These are phyloP conservation scores for Remorina albescens DNA, from an alignment of 2,797 vertebrate species.

Conservation along the genomic window DNA sequence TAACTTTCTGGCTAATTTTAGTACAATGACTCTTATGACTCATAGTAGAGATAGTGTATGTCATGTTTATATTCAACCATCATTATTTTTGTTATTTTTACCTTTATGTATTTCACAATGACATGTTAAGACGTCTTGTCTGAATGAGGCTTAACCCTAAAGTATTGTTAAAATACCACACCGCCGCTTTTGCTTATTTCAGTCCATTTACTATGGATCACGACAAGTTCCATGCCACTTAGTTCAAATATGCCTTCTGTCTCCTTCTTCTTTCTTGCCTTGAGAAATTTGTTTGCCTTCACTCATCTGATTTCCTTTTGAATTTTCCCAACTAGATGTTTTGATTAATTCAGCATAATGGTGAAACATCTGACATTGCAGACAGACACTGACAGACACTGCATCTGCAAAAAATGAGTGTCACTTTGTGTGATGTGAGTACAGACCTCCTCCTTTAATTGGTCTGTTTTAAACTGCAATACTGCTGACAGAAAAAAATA, in stretches of 20 bases:
- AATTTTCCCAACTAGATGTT: background rate
- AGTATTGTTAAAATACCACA: background rate
- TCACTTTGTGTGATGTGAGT: background rate
- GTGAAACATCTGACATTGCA: conserved; percentile 10
- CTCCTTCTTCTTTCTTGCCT: background rate
- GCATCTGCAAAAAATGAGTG: background rate
- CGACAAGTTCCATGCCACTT: background rate
- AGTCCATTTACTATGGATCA: background rate
- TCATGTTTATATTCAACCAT: background rate
- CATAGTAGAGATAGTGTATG: background rate
- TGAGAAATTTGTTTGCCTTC: background rate
- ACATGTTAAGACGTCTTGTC: background rate
- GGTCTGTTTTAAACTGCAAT: conserved; percentile 33
- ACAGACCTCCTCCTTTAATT: background rate
- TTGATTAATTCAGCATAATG: background rate
- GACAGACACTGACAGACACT: background rate
- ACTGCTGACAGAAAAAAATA: conserved; percentile 59
- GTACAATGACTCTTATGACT: conserved; percentile 1
- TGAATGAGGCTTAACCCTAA: background rate
- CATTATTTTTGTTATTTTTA: background rate
- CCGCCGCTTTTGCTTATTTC: background rate
- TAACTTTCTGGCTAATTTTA: conserved; percentile 7
- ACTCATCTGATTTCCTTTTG: background rate
- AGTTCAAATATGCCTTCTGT: background rate
- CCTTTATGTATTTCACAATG: background rate